Percentiles rank a stretch among this genome's conserved stretches.
phyloP scores from a whole-genome alignment of 2,888 invertebrate genomes.

The Dolomedes plantarius region DNA sequence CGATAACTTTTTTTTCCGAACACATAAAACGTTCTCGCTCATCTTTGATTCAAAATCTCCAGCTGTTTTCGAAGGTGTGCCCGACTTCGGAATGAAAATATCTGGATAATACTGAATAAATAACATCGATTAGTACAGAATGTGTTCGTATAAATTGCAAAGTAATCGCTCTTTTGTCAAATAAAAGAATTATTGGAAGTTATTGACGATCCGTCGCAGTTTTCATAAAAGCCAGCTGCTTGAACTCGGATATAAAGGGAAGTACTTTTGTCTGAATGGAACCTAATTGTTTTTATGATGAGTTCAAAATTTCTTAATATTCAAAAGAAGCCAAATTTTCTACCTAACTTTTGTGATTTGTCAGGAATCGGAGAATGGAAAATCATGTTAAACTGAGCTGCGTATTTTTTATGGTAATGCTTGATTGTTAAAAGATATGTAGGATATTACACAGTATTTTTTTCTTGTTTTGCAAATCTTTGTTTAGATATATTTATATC shows the following conservation, averaged over 20 bases:
- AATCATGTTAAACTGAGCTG: too few species aligned
- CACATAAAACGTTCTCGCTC: not conserved
- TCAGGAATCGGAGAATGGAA: too few species aligned
- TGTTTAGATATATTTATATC: too few species aligned
- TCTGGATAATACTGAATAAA: not conserved
- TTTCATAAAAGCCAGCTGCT: not conserved
- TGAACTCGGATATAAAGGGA: not conserved
- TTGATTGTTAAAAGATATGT: too few species aligned
- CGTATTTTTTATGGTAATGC: too few species aligned
- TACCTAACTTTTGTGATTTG: too few species aligned
- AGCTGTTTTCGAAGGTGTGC: conserved; percentile 5
- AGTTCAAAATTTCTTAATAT: too few species aligned
- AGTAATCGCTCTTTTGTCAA: not conserved
- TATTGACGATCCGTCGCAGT: not conserved
- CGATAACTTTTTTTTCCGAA: too few species aligned
- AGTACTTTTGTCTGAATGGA: not conserved
- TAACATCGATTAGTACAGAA: not conserved
- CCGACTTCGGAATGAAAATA: not conserved
- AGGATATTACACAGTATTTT: too few species aligned
- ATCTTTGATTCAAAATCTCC: not conserved
- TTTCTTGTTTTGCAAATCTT: too few species aligned
- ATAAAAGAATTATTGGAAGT: not conserved
- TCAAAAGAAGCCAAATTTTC: too few species aligned
- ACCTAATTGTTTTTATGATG: not conserved
- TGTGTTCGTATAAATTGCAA: not conserved